phyloP scores from a whole-genome alignment of 2,113 vertebrate species.

The Atlantisia rogersi region DNA sequence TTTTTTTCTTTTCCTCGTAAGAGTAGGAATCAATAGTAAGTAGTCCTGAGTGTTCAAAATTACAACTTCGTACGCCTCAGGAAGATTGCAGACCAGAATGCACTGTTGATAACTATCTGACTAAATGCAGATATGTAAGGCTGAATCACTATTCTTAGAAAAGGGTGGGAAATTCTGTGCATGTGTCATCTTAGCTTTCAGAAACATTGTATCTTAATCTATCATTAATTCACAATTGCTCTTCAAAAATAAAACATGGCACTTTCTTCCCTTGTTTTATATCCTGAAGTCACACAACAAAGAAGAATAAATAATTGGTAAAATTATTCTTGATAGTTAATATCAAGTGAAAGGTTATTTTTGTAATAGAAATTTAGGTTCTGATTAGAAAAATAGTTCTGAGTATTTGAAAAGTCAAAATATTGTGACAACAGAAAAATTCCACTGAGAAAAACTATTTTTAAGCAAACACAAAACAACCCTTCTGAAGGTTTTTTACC shows the following conservation, averaged over 20 bases:
- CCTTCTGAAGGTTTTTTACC: neutral
- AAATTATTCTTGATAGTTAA: neutral
- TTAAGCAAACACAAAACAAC: neutral
- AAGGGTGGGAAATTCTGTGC: neutral
- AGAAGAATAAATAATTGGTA: neutral
- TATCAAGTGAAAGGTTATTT: fast-evolving
- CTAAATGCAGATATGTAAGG: neutral
- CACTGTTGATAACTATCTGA: neutral
- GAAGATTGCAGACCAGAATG: neutral
- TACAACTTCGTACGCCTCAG: neutral
- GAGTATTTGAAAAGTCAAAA: neutral
- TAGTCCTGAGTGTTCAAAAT: neutral
- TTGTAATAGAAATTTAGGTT: neutral
- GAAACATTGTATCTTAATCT: neutral
- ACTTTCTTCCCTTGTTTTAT: neutral
- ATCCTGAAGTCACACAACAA: neutral
- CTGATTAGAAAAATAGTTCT: neutral
- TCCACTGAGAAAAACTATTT: neutral
- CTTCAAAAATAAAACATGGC: neutral
- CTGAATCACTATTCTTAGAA: neutral
- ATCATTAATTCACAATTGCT: neutral
- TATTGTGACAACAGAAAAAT: neutral
- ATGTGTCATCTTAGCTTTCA: neutral
- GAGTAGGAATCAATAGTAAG: neutral
- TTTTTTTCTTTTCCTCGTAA: neutral